These are phyloP conservation scores for Buceros bicornis DNA, from an alignment of 2,797 vertebrate genomes.

Conservation along the genomic window DNA sequence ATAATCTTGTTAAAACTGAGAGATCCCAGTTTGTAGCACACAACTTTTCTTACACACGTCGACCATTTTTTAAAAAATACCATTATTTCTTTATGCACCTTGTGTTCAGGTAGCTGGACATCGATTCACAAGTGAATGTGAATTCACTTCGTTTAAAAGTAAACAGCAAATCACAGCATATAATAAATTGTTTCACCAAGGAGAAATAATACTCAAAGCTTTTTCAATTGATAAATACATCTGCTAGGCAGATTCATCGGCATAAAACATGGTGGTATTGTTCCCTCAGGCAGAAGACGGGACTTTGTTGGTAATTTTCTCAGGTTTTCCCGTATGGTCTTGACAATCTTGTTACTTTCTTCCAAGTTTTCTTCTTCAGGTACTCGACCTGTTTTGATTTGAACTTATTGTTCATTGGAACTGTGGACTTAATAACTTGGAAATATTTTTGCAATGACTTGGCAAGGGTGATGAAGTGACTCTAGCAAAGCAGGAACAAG, in stretches of 20 bases:
- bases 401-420: not conserved
- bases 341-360: not conserved
- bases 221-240: not conserved
- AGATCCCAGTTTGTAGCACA: not conserved
- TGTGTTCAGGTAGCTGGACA: not conserved
- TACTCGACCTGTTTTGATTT: not conserved
- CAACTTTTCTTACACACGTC: not conserved
- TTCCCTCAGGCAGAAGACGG: not conserved
- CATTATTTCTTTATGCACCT: not conserved
- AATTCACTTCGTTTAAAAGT: not conserved
- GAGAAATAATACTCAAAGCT: not conserved
- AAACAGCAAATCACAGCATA: not conserved
- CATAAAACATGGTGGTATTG: not conserved
- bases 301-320: not conserved
- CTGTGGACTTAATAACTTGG: not conserved
- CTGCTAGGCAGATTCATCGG: not conserved
- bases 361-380: not conserved
- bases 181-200: not conserved
- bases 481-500: not conserved
- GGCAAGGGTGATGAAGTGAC: not conserved
- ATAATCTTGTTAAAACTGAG: not conserved
- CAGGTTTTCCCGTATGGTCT: not conserved
- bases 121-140: not conserved
- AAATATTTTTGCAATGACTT: slow-evolving; percentile 17
- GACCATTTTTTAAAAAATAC: not conserved